Conservation (phyloP, 1,140 invertebrate genomes). For the Scaptomyza pallida region DNA sequence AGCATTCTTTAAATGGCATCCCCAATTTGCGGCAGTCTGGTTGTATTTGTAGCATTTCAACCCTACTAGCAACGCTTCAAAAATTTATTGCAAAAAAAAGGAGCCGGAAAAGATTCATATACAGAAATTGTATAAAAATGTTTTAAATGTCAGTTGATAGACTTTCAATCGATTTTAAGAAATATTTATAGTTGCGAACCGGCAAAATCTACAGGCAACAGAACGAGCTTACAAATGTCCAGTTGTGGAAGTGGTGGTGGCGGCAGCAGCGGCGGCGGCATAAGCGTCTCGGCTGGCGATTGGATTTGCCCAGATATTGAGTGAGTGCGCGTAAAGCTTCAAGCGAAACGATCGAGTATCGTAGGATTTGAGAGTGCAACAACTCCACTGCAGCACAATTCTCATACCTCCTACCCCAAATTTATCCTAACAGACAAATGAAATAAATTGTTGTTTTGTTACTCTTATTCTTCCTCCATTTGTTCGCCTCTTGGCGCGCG, state of each 20-base stretch:
- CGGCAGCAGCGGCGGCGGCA: conserved; percentile 30
- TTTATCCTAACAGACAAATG: conserved; percentile 23
- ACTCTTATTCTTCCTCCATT: conserved; percentile 47
- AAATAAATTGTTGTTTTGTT: conserved; percentile 57
- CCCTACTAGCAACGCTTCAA: conserved; percentile 45
- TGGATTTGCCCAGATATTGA: conserved; percentile 86
- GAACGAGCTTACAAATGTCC: conserved; percentile 53
- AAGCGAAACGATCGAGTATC: conserved; percentile 40
- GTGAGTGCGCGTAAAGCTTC: conserved; percentile 76
- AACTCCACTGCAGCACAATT: conserved; percentile 8
- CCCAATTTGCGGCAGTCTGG: conserved; percentile 10
- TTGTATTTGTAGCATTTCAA: conserved; percentile 36
- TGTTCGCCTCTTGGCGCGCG: conserved; percentile 31
- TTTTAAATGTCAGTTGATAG: conserved; percentile 49
- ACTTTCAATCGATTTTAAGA: conserved; percentile 6
- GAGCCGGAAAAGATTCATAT: conserved; percentile 56
- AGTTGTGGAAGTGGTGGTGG: conserved; percentile 47
- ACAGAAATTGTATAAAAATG: conserved; percentile 67
- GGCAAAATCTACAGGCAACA: conserved; percentile 3
- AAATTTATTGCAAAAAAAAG: conserved; percentile 44
- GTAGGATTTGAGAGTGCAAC: conserved; percentile 27
- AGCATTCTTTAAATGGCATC: conserved; percentile 4
- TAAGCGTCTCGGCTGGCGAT: conserved; percentile 84
- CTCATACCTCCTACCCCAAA: neutral
- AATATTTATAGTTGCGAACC: conserved; percentile 24